These are phyloP conservation scores for Dasypogon diadema DNA, from an alignment of 2,888 invertebrate species.

Conservation along the genomic window DNA sequence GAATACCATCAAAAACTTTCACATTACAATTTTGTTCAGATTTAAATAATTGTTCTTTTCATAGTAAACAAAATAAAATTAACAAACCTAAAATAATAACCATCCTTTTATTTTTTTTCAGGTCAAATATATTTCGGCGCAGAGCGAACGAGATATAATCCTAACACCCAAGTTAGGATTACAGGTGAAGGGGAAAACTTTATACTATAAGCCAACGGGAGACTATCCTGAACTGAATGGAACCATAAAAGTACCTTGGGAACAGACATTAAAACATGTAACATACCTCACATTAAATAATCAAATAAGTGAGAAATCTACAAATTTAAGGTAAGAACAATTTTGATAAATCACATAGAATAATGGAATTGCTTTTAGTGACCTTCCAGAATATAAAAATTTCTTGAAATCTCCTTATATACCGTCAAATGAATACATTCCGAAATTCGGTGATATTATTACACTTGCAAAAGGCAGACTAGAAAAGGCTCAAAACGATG, in stretches of 20 bases:
- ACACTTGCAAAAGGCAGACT: conserved; percentile 76
- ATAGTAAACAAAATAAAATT: too few species aligned
- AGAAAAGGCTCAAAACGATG: conserved; percentile 69
- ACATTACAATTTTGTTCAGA: too few species aligned
- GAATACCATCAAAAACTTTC: too few species aligned
- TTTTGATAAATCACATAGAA: not conserved
- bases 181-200: conserved; percentile 63
- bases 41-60: too few species aligned
- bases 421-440: conserved; percentile 61
- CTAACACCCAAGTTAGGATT: conserved; percentile 64
- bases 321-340: conserved; percentile 62
- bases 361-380: too few species aligned
- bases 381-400: conserved; percentile 62
- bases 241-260: conserved; percentile 71
- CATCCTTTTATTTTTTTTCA: conserved; percentile 2
- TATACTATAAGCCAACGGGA: conserved; percentile 62
- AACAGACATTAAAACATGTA: conserved; percentile 77
- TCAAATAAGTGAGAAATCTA: conserved; percentile 60
- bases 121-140: not conserved
- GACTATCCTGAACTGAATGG: conserved; percentile 17
- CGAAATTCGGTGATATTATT: conserved; percentile 75
- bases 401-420: conserved; percentile 63
- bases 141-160: conserved; percentile 65
- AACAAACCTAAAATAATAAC: too few species aligned
- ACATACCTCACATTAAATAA: conserved; percentile 73